Evolutionary conservation across 2,888 invertebrate genomes (phyloP).

Genomic region (Melinaea menophilus): DNA sequence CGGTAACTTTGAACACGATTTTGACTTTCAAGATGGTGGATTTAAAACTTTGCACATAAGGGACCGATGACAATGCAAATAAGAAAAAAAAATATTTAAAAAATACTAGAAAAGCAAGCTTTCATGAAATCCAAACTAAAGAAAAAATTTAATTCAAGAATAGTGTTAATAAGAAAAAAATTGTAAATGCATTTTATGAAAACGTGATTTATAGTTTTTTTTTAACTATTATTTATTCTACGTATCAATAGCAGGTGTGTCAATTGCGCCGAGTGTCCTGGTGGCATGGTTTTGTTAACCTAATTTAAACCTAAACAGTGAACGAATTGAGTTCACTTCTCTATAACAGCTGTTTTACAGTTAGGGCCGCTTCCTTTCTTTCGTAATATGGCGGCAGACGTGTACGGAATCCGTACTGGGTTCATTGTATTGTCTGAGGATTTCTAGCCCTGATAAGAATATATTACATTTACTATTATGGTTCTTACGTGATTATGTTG

Average conservation of each 20-base stretch:
- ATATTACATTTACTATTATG: slow-evolving; percentile 14
- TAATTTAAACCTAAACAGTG: slow-evolving; percentile 52
- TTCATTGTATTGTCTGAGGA: slow-evolving; percentile 33
- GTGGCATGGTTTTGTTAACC: slow-evolving; percentile 41
- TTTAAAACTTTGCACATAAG: too few species aligned
- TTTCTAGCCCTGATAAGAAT: slow-evolving; percentile 34
- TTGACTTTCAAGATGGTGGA: too few species aligned
- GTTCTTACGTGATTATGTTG: slow-evolving; percentile 10
- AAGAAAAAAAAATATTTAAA: too few species aligned
- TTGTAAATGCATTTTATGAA: too few species aligned
- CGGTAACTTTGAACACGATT: too few species aligned
- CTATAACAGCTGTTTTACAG: slow-evolving; percentile 52
- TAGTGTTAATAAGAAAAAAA: too few species aligned
- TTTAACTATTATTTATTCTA: too few species aligned
- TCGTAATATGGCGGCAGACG: slow-evolving; percentile 42
- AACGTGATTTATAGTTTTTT: too few species aligned
- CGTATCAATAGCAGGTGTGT: neutral
- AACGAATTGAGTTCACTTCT: slow-evolving; percentile 49
- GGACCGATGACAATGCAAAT: too few species aligned
- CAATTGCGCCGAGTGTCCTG: slow-evolving; percentile 10
- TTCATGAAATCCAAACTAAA: too few species aligned
- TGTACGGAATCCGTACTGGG: slow-evolving; percentile 42
- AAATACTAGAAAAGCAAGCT: too few species aligned
- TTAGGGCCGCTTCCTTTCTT: slow-evolving; percentile 54
- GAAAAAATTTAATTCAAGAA: too few species aligned